These are phyloP conservation scores for Enteromius trimaculatus DNA, from an alignment of 2,797 vertebrate species.

Conservation along the genomic window DNA sequence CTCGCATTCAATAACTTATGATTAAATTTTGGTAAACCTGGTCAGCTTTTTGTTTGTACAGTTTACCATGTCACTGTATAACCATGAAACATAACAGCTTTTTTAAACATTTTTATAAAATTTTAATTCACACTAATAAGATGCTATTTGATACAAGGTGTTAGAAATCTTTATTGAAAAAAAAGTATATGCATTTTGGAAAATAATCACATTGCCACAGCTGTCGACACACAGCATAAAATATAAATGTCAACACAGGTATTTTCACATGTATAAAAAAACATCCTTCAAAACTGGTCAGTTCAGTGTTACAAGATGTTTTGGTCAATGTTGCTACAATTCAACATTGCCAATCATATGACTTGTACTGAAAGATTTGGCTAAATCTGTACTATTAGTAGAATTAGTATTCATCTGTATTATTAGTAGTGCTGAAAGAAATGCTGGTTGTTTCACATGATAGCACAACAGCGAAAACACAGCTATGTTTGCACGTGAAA, in stretches of 20 bases:
- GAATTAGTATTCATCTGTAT: background rate
- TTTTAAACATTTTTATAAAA: background rate
- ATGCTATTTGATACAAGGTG: background rate
- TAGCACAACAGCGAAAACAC: background rate
- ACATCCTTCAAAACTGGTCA: background rate
- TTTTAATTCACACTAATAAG: background rate
- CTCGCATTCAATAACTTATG: constrained; percentile 47
- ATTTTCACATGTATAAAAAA: background rate
- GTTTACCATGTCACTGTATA: constrained; percentile 52
- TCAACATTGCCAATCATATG: constrained; percentile 12
- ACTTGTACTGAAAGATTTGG: background rate
- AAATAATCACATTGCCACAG: background rate
- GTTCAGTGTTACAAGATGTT: background rate
- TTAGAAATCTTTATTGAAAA: background rate
- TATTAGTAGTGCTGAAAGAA: background rate
- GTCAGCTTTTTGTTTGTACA: constrained; percentile 34
- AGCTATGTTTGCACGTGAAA: background rate
- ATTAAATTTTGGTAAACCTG: constrained; percentile 34
- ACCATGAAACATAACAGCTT: constrained; percentile 1
- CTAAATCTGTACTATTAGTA: background rate
- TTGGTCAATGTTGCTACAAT: background rate
- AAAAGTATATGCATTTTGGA: background rate
- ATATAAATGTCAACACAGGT: background rate
- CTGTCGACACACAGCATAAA: background rate
- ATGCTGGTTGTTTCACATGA: background rate